Percentiles rank a stretch among this genome's conserved stretches.
These are phyloP conservation scores for Australoheros facetus DNA, from an alignment of 2,797 vertebrate genomes.

Conservation along the genomic window DNA sequence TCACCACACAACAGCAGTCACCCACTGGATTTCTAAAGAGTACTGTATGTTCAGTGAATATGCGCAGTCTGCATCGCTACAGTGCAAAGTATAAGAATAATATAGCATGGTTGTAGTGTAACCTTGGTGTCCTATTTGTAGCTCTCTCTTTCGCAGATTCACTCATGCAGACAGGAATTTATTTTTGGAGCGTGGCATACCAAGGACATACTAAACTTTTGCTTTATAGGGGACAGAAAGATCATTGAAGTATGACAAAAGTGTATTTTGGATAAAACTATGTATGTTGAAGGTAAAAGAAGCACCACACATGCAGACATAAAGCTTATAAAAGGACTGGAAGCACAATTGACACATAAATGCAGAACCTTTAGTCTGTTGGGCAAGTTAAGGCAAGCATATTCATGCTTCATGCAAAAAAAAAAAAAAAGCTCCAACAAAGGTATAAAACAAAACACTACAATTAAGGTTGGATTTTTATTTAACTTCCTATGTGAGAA, in stretches of 20 bases:
- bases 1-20: neutral
- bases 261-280: neutral
- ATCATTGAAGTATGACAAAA: conserved; percentile 1
- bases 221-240: neutral
- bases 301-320: neutral
- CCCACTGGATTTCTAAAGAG: neutral
- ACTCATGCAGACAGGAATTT: conserved; percentile 1
- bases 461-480: neutral
- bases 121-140: neutral
- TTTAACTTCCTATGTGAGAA: neutral
- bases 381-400: neutral
- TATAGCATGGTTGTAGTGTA: neutral
- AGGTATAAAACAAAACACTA: rapidly evolving
- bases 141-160: conserved; percentile 9
- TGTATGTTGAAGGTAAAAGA: neutral
- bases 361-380: neutral
- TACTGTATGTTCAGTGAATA: neutral
- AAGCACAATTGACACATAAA: neutral
- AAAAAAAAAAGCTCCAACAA: neutral
- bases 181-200: conserved; percentile 31
- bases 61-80: too few relatives aligned
- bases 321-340: neutral
- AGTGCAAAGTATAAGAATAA: neutral
- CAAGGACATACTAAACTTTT: conserved; percentile 2
- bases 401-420: neutral